phyloP scores from a whole-genome alignment of 2,888 invertebrate genomes.

The Caenorhabditis plicata region DNA sequence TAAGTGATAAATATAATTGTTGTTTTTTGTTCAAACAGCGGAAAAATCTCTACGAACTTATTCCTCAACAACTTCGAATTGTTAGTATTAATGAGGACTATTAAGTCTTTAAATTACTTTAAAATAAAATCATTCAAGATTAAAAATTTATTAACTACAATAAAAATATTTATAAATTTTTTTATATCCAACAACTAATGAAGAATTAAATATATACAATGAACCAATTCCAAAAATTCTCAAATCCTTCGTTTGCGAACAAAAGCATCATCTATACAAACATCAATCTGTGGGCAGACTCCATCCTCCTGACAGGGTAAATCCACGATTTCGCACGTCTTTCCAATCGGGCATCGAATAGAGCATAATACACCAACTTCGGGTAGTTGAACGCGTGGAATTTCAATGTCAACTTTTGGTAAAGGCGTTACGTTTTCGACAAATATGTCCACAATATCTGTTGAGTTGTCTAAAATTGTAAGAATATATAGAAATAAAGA shows the following conservation, averaged over 20 bases:
- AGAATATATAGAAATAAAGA: no score
- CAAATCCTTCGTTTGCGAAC: no score
- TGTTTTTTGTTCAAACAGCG: no score
- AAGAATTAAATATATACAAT: neutral
- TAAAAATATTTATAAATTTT: neutral
- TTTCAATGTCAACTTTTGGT: neutral
- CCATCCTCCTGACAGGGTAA: constrained; percentile 6
- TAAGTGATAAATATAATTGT: no score
- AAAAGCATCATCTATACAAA: no score
- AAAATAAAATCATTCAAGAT: no score
- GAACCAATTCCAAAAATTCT: neutral
- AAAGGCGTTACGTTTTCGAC: neutral
- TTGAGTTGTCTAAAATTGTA: no score
- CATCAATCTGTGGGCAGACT: constrained; percentile 9
- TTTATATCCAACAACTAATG: neutral
- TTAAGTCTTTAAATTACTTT: no score
- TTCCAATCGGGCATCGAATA: constrained; percentile 4
- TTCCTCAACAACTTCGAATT: no score
- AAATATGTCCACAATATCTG: neutral
- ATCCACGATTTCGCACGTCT: constrained; percentile 22
- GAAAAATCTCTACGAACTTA: no score
- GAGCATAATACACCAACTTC: no score
- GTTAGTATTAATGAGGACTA: no score
- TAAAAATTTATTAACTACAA: neutral
- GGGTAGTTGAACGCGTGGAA: neutral